Percentiles rank a stretch among this genome's conserved stretches.
phyloP scores from a whole-genome alignment of 2,797 vertebrate genomes.

The Argyrosomus regius region DNA sequence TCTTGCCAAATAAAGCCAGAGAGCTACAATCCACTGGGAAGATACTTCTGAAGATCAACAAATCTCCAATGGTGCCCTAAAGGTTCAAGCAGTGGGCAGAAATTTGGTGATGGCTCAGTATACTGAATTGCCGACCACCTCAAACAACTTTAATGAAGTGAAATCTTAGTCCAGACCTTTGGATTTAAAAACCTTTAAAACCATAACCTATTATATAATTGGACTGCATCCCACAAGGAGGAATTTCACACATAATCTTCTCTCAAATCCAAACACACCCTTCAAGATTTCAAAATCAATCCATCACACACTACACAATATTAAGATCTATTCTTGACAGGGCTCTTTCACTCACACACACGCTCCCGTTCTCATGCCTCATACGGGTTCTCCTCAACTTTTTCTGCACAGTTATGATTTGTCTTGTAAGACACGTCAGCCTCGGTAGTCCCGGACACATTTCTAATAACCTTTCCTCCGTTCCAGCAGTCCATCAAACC shows the following conservation, averaged over 20 bases:
- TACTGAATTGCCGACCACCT: not conserved
- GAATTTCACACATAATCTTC: conserved; percentile 26
- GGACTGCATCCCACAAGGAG: not conserved
- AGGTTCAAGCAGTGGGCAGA: not conserved
- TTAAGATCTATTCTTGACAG: conserved; percentile 20
- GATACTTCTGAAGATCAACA: not conserved
- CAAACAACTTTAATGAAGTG: not conserved
- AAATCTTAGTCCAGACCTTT: conserved; percentile 5
- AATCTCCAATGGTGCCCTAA: not conserved
- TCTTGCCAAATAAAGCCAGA: no score
- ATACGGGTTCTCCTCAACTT: not conserved
- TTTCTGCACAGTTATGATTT: conserved; percentile 41
- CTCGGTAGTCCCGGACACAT: conserved; percentile 38
- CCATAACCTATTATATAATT: conserved; percentile 9
- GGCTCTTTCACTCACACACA: not conserved
- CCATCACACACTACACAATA: not conserved
- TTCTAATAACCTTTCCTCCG: conserved; percentile 55
- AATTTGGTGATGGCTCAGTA: not conserved
- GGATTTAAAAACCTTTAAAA: conserved; percentile 23
- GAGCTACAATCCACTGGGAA: no score
- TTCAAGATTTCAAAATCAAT: conserved; percentile 23
- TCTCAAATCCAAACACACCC: conserved; percentile 16
- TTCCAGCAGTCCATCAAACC: conserved; percentile 62
- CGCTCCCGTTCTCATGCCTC: not conserved
- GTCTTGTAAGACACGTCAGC: conserved; percentile 46